Evolutionary conservation across 2,888 invertebrate genomes (phyloP), one percentile per base, ranked within the genome.

Genomic region (Atethmia centrago): DNA sequence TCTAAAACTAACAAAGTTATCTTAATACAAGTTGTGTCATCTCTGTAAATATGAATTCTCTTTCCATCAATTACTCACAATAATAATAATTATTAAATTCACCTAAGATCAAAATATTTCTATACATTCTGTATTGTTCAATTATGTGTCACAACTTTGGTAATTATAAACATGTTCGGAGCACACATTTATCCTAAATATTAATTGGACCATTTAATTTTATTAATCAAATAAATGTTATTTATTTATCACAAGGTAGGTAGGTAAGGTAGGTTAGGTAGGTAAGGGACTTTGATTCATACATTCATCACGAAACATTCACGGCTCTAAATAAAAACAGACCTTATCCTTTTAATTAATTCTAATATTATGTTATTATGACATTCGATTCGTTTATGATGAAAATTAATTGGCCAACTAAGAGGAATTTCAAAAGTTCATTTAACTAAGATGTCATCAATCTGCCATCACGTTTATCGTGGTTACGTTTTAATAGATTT

Each of bases 271-370:
- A n/a, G n/a, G n/a, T n/a, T n/a, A n/a, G n/a, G n/a, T n/a, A n/a
- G n/a, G n/a, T n/a, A n/a, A n/a, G n/a, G n/a, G n/a, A 63, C n/a
- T 47, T 21, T 45, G 42, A 72, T 61, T 42, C 42, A 28, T 62
- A 31, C 21, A 21, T 51, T 56, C 4, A n/a, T n/a, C n/a, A n/a
- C 36, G 55, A 55, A 63, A 47, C 47, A 62, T 36, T 21, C 19
- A 45, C 5, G 14, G 2, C 21, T 59, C 12, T 49, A 68, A 63
- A 61, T 49, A 40, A 68, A 68, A 16, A 3, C 10, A n/a, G 12
- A 62, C 42, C 3, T 71, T n/a, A 53, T 63, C 25, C 42, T 28
- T 58, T n/a, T 55, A 0, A 49, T 67, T 53, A 67, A 74, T 55
- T 9, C 21, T 47, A 74, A 61, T 42, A 12, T 28, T 59, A 25